phyloP scores from a whole-genome alignment of 2,113 vertebrate genomes.

The Prochilodus magdalenae region DNA sequence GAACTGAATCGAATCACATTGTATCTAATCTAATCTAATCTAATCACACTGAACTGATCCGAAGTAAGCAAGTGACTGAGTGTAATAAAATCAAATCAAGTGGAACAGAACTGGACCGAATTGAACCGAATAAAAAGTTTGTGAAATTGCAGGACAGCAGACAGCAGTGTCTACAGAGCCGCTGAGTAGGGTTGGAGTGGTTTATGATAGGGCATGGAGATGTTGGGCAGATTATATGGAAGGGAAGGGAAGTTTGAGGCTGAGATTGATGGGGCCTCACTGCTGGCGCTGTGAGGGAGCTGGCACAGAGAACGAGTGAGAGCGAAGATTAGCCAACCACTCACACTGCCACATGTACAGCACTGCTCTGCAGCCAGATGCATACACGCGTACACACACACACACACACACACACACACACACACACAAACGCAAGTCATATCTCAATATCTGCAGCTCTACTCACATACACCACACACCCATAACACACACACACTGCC shows the following conservation, averaged over 20 bases:
- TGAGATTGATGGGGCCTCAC: slow-evolving; percentile 59
- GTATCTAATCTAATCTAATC: background rate
- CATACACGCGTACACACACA: slow-evolving; percentile 15
- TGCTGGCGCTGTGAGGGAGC: slow-evolving; percentile 66
- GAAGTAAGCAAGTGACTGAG: background rate
- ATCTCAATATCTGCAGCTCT: slow-evolving; percentile 26
- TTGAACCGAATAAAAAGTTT: background rate
- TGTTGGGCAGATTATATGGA: slow-evolving; percentile 41
- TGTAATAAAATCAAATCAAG: background rate
- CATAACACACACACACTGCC: slow-evolving; percentile 43
- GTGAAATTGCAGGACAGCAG: slow-evolving; percentile 26
- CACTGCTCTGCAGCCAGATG: slow-evolving; percentile 44
- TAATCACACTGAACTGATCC: too few relatives aligned
- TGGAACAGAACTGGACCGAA: background rate
- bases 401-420: slow-evolving; percentile 9
- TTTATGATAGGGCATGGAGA: slow-evolving; percentile 44
- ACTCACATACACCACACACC: slow-evolving; percentile 23
- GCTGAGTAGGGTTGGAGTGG: slow-evolving; percentile 35
- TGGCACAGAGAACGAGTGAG: slow-evolving; percentile 69
- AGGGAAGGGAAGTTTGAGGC: slow-evolving; percentile 39
- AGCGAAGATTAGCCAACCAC: slow-evolving; percentile 67
- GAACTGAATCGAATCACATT: background rate
- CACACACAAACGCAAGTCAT: slow-evolving; percentile 36
- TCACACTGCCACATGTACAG: slow-evolving; percentile 57
- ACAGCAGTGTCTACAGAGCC: slow-evolving; percentile 21